phyloP scores from a whole-genome alignment of 1,140 invertebrate species.

The Bombus huntii region DNA sequence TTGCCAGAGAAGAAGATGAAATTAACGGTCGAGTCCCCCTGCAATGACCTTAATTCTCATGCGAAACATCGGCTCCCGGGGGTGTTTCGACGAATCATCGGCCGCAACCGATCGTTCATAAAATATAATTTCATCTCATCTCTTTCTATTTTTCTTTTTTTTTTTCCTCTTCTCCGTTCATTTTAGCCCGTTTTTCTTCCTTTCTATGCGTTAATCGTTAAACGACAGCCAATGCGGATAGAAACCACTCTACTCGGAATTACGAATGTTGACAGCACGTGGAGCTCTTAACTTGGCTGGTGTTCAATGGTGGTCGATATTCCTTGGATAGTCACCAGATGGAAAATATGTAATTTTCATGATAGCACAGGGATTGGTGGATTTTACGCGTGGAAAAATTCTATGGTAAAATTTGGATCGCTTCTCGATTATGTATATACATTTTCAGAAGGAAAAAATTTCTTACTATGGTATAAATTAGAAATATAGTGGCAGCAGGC shows the following conservation, averaged over 20 bases:
- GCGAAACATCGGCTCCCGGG: background rate
- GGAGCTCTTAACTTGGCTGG: background rate
- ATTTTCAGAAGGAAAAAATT: background rate
- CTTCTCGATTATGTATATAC: no score
- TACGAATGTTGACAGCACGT: no score
- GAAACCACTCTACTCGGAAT: background rate
- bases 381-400: background rate
- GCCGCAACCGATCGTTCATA: background rate
- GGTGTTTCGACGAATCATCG: slow-evolving; percentile 9
- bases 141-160: background rate
- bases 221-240: background rate
- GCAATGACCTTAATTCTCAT: slow-evolving; percentile 30
- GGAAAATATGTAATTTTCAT: background rate
- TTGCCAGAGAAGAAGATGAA: slow-evolving; percentile 15
- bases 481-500: no score
- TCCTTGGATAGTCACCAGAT: background rate
- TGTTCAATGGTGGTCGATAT: slow-evolving; percentile 4
- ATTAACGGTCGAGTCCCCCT: slow-evolving; percentile 27
- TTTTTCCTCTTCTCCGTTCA: no score
- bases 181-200: no score
- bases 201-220: background rate
- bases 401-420: background rate
- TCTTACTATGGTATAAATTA: no score
- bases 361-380: background rate
- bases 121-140: background rate